phyloP scores from a whole-genome alignment of 2,888 invertebrate species.

The Rhingia campestris region DNA sequence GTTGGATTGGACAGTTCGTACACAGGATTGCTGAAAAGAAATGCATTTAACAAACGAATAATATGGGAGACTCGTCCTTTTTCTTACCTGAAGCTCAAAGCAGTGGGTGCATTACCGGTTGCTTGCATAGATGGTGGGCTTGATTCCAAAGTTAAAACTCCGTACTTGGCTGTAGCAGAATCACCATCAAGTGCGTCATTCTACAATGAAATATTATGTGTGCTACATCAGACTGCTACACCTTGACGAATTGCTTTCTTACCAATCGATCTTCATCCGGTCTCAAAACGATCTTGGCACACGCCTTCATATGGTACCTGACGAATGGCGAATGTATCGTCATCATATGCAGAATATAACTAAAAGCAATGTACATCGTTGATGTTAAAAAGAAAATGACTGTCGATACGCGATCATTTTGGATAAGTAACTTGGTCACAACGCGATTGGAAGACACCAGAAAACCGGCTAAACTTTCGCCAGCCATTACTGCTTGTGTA shows the following conservation, averaged over 20 bases:
- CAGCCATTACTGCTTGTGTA: constrained; percentile 97
- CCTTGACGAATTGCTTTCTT: constrained; percentile 19
- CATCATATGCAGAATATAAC: constrained; percentile 90
- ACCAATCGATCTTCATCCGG: constrained; percentile 89
- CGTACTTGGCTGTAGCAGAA: constrained; percentile 86
- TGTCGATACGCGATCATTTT: constrained; percentile 91
- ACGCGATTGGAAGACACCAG: constrained; percentile 93
- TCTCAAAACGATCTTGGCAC: constrained; percentile 90
- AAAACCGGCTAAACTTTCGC: constrained; percentile 94
- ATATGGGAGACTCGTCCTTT: not conserved
- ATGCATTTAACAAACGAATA: not conserved
- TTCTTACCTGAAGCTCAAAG: constrained; percentile 86
- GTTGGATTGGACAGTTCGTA: constrained; percentile 89
- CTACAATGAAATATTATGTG: constrained; percentile 78
- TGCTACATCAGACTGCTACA: not conserved
- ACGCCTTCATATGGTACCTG: constrained; percentile 90
- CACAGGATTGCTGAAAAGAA: constrained; percentile 88
- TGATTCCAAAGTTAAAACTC: constrained; percentile 90
- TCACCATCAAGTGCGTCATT: constrained; percentile 86
- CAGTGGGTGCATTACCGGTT: constrained; percentile 83
- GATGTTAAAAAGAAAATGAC: constrained; percentile 93
- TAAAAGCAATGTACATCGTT: constrained; percentile 89
- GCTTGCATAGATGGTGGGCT: constrained; percentile 84
- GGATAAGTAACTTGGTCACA: constrained; percentile 90
- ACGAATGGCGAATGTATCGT: constrained; percentile 92